Evolutionary conservation across 2,113 vertebrate genomes (phyloP).

Genomic region (Nibea albiflora): DNA sequence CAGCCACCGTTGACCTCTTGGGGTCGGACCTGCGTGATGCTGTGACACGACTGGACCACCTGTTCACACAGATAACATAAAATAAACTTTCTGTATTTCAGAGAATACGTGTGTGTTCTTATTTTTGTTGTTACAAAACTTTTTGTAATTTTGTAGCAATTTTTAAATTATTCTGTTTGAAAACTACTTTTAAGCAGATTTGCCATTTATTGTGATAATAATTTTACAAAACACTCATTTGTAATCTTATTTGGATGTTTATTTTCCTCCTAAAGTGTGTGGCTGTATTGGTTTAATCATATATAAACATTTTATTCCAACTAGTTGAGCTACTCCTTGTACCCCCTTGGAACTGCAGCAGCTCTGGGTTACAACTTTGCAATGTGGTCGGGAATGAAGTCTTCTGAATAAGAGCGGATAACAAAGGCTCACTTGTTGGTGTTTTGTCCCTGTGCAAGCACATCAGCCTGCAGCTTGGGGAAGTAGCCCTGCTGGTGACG

Average conservation of each 20-base stretch:
- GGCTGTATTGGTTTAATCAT: not conserved
- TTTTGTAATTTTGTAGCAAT: too few species aligned
- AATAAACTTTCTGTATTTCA: constrained; percentile 2
- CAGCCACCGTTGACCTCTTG: constrained; percentile 83
- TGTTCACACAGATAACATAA: constrained; percentile 73
- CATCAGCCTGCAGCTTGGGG: constrained; percentile 94
- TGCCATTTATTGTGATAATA: not conserved
- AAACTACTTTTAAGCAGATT: not conserved
- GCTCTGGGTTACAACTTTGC: not conserved
- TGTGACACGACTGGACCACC: constrained; percentile 91
- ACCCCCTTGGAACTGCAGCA: not conserved
- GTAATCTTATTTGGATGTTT: not conserved
- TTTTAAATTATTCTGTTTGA: not conserved
- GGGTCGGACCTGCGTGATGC: constrained; percentile 88
- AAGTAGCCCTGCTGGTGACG: constrained; percentile 96
- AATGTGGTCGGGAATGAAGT: not conserved
- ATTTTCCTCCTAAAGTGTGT: not conserved
- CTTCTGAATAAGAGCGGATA: not conserved
- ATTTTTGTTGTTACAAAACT: too few species aligned
- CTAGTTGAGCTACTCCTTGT: not conserved
- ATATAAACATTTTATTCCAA: not conserved
- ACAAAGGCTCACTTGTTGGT: constrained; percentile 92
- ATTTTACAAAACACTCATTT: constrained; percentile 8
- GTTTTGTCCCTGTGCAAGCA: constrained; percentile 90
- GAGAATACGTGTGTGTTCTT: not conserved